These are phyloP conservation scores for Cnemophilus loriae DNA, from an alignment of 2,113 vertebrate species.

Conservation along the genomic window DNA sequence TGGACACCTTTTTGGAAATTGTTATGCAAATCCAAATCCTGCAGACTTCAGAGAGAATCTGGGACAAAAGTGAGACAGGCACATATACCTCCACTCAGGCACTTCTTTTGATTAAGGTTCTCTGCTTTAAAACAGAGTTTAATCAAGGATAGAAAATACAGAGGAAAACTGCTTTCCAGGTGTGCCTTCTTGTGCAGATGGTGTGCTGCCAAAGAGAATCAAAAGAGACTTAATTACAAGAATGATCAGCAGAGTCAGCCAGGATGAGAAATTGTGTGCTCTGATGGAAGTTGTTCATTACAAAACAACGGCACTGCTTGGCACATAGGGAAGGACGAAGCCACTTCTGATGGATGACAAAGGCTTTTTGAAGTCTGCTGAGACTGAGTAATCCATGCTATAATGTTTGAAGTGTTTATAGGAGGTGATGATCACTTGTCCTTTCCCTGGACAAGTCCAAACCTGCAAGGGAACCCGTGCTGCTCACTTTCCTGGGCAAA, in stretches of 20 bases:
- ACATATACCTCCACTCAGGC: neutral
- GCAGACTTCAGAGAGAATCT: neutral
- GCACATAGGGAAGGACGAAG: neutral
- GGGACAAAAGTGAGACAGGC: neutral
- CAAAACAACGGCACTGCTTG: slow-evolving; percentile 17
- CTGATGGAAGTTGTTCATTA: slow-evolving; percentile 53
- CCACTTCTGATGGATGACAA: neutral
- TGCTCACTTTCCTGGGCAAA: neutral
- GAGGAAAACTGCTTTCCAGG: slow-evolving; percentile 50
- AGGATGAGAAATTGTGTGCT: slow-evolving; percentile 28
- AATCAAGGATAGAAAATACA: slow-evolving; percentile 58
- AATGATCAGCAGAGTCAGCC: slow-evolving; percentile 41
- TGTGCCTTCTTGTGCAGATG: slow-evolving; percentile 57
- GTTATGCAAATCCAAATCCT: slow-evolving; percentile 28
- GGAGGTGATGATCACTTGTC: neutral
- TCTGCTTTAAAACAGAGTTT: slow-evolving; percentile 55
- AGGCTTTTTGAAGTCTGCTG: slow-evolving; percentile 11
- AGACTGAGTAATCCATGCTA: neutral
- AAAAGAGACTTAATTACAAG: slow-evolving; percentile 57
- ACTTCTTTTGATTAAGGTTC: slow-evolving; percentile 52
- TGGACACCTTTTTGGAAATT: neutral
- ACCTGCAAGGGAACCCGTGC: neutral
- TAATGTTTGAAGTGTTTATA: neutral
- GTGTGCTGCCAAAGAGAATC: slow-evolving; percentile 55
- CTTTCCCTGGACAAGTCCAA: neutral